A percentile compares a stretch with the other conserved stretches of the same genome.
These are phyloP conservation scores for Lepilemur ruficaudatus DNA, from an alignment of 2,797 vertebrate genomes.

Conservation along the genomic window DNA sequence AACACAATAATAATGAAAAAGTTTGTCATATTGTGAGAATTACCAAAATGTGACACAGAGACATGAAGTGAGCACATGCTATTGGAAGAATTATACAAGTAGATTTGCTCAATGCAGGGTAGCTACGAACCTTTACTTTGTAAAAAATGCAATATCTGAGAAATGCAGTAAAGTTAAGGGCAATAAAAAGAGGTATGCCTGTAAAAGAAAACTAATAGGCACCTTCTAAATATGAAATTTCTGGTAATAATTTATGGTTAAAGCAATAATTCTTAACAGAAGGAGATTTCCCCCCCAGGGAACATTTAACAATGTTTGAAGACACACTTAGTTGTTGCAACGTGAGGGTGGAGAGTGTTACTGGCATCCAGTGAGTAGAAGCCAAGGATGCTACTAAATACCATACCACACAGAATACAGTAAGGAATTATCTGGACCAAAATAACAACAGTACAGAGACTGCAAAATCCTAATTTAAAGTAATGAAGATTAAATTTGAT, in stretches of 20 bases:
- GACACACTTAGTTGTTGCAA: background rate
- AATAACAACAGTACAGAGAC: background rate
- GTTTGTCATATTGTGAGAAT: background rate
- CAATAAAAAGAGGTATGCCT: background rate
- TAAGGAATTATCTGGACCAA: background rate
- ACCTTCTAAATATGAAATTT: background rate
- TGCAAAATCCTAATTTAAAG: background rate
- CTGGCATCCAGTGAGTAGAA: background rate
- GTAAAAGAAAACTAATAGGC: background rate
- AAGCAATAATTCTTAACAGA: background rate
- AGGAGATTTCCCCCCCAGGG: background rate
- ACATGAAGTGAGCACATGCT: background rate
- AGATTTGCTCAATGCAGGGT: background rate
- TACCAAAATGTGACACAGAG: background rate
- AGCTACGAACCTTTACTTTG: background rate
- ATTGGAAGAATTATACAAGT: background rate
- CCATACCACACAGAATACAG: background rate
- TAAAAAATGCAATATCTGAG: background rate
- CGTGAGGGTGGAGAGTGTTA: background rate
- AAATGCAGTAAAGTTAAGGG: background rate
- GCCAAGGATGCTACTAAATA: background rate
- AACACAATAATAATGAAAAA: background rate
- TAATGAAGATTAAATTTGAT: background rate
- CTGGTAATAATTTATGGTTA: background rate
- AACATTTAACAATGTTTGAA: background rate